Base-by-base conservation (phyloP, 2,113 vertebrate genomes). In the Coptodon bakossiorum region DNA sequence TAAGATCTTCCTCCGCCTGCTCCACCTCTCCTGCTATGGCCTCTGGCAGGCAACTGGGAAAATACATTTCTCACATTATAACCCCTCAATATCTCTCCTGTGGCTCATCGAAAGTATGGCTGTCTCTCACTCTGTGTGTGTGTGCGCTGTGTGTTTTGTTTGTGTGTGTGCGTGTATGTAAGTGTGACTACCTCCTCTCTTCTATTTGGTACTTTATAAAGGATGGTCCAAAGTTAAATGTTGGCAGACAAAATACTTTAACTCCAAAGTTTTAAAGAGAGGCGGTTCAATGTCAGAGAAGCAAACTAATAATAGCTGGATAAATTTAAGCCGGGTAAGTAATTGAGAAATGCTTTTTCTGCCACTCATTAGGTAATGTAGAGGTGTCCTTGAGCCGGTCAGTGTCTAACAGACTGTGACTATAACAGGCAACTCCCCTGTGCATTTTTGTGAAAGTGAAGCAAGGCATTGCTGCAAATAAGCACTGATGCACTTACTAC, bases 21-120 rank as follows among this genome's bases (percentile, higher is more conserved):
- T 91, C 90, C 86, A 82, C 88, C 82, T 87, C 66, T 79, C 90
- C 88, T 84, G 76, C 87, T 84, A 84, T 85, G 73, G 91, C 94
- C 89, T 40, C 40, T 59, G 93, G 91, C 93, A 82, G 83, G 86
- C 88, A 82, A 90, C 73, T 48, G 84, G 61, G 68, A 87, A 84
- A 87, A 87, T 73, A 91, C 89, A 91, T 93, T 93, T 89, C 90
- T 89, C 92, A 93, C 92, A 94, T 94, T 93, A 93, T 93, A 94
- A 95, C 87, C 80, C 90, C 63, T 93, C 82, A 91, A 93, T 93
- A 92, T 92, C 85, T 88, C 89, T 89, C 88, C 88, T 79, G 86
- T 90, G 92, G 86, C 91, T 94, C 85, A 84, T 85, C 86, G 31
- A 61, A 84, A 90, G 54, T 63, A 43, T 66, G 82, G 34, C 52